These are phyloP conservation scores for Lasioglossum zephyrum DNA, from an alignment of 2,888 invertebrate genomes.

Conservation along the genomic window DNA sequence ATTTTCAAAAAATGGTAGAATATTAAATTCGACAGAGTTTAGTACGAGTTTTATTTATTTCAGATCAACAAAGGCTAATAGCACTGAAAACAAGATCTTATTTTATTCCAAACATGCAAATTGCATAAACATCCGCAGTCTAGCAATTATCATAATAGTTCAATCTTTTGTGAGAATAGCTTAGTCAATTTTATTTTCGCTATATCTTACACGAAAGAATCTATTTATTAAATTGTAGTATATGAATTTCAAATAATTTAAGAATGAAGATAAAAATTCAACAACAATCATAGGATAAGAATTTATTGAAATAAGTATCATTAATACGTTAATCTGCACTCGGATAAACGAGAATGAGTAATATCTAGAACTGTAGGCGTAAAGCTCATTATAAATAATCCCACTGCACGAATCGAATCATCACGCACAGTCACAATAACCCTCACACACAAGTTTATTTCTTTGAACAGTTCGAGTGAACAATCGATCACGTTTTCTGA, in stretches of 20 bases:
- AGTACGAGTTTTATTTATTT: no score
- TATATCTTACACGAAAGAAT: background rate
- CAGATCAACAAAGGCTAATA: no score
- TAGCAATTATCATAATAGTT: no score
- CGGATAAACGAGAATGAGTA: background rate
- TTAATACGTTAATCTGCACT: background rate
- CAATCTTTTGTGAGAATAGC: background rate
- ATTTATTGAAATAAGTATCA: background rate
- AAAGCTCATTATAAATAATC: constrained; percentile 3
- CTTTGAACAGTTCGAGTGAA: constrained; percentile 29
- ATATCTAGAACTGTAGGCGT: background rate
- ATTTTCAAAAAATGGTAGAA: no score
- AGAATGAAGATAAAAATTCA: background rate
- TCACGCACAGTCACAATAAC: constrained; percentile 18
- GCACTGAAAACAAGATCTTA: no score
- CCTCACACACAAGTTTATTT: constrained; percentile 53
- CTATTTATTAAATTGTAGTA: background rate
- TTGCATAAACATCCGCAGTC: no score
- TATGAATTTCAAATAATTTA: background rate
- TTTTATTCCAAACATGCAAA: no score
- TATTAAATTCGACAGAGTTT: no score
- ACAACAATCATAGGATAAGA: background rate
- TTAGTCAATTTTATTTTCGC: background rate
- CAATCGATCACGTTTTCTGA: constrained; percentile 56
- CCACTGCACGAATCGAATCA: constrained; percentile 12